phyloP scores from a whole-genome alignment of 2,888 invertebrate genomes.

The Sabellastarte sp. region DNA sequence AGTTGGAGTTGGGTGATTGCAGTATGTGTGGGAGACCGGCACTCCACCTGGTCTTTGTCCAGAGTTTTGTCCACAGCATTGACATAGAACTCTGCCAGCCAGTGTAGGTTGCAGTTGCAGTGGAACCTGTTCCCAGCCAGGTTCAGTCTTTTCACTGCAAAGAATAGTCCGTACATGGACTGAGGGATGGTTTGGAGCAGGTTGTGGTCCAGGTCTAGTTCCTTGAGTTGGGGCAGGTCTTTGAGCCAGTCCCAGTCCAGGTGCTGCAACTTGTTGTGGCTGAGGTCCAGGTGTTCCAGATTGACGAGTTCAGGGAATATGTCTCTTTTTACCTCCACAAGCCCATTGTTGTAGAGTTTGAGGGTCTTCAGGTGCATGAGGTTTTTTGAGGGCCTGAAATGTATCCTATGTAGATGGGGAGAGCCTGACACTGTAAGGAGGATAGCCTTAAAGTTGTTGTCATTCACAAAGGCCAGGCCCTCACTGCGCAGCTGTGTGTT shows the following conservation, averaged over 20 bases:
- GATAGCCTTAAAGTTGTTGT: constrained; percentile 17
- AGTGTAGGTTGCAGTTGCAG: constrained; percentile 28
- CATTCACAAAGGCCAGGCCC: constrained; percentile 17
- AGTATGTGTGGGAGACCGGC: constrained; percentile 24
- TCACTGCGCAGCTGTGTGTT: constrained; percentile 12
- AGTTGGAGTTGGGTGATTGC: too few species aligned
- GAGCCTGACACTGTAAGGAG: constrained; percentile 17
- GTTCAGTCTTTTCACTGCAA: constrained; percentile 24
- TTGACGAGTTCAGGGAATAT: constrained; percentile 12
- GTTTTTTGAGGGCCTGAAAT: constrained; percentile 8
- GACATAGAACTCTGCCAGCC: constrained; percentile 23
- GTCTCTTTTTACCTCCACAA: constrained; percentile 1
- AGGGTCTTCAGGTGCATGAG: constrained; percentile 13
- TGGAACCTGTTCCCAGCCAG: constrained; percentile 26
- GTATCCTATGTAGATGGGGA: constrained; percentile 4
- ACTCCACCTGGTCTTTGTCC: constrained; percentile 20
- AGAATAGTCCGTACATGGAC: constrained; percentile 16
- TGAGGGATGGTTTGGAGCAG: constrained; percentile 23
- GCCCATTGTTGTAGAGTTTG: constrained; percentile 11
- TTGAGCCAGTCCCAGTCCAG: constrained; percentile 20
- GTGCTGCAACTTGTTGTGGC: constrained; percentile 16
- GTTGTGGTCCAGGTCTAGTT: constrained; percentile 23
- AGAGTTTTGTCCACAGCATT: constrained; percentile 18
- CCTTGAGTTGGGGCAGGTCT: constrained; percentile 20
- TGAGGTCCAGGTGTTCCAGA: constrained; percentile 18